A percentile compares a stretch with the other conserved stretches of the same genome.
Evolutionary conservation across 2,113 vertebrate species (phyloP).

Genomic region (Syngnathus typhle): DNA sequence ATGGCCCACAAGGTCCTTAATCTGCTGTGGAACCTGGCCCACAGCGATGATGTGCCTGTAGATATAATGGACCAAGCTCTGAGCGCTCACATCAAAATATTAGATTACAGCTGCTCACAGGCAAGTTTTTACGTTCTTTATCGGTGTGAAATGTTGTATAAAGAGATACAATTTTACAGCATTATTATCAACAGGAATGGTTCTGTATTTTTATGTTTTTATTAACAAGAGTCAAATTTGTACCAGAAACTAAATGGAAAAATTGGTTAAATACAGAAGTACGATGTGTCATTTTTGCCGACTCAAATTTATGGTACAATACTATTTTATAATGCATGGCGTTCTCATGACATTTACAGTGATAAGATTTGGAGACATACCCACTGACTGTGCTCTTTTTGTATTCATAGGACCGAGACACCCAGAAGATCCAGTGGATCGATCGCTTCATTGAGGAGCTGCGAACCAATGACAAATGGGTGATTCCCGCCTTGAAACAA

Average conservation of each 20-base stretch:
- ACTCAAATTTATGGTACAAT: too few relatives aligned
- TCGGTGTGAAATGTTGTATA: neutral
- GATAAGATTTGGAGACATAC: neutral
- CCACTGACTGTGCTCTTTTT: neutral
- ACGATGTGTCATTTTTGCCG: too few relatives aligned
- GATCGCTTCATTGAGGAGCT: constrained; percentile 99
- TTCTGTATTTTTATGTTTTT: too few relatives aligned
- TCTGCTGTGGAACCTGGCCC: constrained; percentile 95
- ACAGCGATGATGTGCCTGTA: constrained; percentile 97
- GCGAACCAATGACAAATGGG: constrained; percentile 99
- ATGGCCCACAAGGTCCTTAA: constrained; percentile 99
- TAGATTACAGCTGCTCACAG: constrained; percentile 99
- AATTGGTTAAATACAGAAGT: too few relatives aligned
- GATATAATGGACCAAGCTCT: constrained; percentile 99
- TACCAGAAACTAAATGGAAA: too few relatives aligned
- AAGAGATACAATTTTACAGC: neutral
- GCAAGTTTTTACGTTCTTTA: constrained; percentile 56
- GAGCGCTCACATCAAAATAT: constrained; percentile 97
- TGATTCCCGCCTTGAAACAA: constrained; percentile 97
- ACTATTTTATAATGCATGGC: too few relatives aligned
- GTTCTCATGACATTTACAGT: too few relatives aligned
- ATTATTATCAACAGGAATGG: too few relatives aligned
- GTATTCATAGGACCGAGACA: constrained; percentile 86
- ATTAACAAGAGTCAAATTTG: too few relatives aligned
- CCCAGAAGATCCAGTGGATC: constrained; percentile 99